phyloP scores from a whole-genome alignment of 2,797 vertebrate genomes.

The Bovichtus diacanthus region DNA sequence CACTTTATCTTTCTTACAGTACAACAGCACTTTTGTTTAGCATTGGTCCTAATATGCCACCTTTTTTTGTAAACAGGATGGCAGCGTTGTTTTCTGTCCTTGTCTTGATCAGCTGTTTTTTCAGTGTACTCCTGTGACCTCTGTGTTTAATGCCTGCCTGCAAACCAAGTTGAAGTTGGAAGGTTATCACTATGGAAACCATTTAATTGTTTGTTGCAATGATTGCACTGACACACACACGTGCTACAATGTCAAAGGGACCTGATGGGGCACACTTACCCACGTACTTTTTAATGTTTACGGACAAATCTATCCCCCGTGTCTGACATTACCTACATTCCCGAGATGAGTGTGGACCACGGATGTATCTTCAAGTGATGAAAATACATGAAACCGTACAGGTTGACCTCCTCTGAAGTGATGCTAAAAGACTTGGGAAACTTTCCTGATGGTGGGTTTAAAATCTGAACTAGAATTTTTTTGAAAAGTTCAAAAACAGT shows the following conservation, averaged over 20 bases:
- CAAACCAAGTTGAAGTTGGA: background rate
- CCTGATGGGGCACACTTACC: background rate
- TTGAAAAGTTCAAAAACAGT: background rate
- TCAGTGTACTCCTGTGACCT: conserved; percentile 4
- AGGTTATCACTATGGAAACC: background rate
- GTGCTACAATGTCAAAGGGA: background rate
- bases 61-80: background rate
- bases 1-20: background rate
- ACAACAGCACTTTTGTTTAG: background rate
- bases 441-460: background rate
- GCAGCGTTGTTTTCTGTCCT: background rate
- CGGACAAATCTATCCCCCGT: background rate
- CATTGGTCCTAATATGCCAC: background rate
- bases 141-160: background rate
- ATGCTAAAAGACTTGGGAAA: background rate
- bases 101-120: background rate
- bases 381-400: background rate
- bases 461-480: too few relatives aligned
- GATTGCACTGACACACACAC: background rate
- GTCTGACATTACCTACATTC: background rate
- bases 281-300: background rate
- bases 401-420: background rate
- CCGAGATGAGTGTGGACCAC: background rate
- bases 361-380: background rate
- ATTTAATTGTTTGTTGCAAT: background rate